These are phyloP conservation scores for Apis florea DNA, from an alignment of 1,140 invertebrate species.

Conservation along the genomic window DNA sequence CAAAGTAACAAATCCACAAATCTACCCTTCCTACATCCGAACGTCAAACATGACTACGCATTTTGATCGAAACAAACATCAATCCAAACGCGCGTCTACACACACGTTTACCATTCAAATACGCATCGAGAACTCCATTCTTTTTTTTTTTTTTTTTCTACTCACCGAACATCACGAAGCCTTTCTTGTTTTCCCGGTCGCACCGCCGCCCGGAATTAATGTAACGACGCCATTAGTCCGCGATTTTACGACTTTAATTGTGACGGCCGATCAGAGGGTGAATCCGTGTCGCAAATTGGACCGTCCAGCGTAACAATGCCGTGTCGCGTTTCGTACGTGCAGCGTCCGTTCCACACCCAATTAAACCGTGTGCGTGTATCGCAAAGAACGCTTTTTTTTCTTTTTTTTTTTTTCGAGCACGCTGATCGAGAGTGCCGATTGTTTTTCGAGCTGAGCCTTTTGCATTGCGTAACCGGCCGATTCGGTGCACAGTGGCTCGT, in stretches of 20 bases:
- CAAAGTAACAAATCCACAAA: too few species aligned
- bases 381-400: conserved; percentile 42
- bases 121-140: too few species aligned
- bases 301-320: conserved; percentile 49
- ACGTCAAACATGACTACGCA: too few species aligned
- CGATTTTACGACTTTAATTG: conserved; percentile 68
- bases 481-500: too few species aligned
- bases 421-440: conserved; percentile 46
- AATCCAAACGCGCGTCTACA: too few species aligned
- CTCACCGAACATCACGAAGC: background rate
- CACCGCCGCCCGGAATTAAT: conserved; percentile 54
- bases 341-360: conserved; percentile 46
- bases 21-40: too few species aligned
- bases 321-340: conserved; percentile 50
- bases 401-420: conserved; percentile 17
- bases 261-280: conserved; percentile 54
- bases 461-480: conserved; percentile 28
- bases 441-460: conserved; percentile 27
- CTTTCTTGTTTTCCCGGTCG: background rate
- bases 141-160: too few species aligned
- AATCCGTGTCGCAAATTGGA: conserved; percentile 59
- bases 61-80: too few species aligned
- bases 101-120: too few species aligned
- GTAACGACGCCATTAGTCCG: conserved; percentile 64
- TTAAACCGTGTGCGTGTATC: conserved; percentile 53